A percentile compares a stretch with the other conserved stretches of the same genome.
These are phyloP conservation scores for Alectoris magna DNA, from an alignment of 2,797 vertebrate genomes.

Conservation along the genomic window DNA sequence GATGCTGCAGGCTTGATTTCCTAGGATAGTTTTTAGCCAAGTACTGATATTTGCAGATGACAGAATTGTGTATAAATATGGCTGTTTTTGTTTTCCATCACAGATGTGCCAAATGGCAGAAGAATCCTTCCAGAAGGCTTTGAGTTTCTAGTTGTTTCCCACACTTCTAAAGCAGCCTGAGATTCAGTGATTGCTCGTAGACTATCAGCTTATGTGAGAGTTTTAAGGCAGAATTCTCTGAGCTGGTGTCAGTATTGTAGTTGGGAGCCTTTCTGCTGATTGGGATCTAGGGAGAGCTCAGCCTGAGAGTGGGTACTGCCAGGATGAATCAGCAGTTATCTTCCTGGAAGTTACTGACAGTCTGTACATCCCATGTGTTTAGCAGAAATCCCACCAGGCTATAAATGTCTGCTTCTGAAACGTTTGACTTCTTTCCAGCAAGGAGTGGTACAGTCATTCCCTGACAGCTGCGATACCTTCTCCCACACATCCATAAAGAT, in stretches of 20 bases:
- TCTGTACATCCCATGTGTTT: slow-evolving; percentile 25
- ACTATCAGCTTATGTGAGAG: neutral
- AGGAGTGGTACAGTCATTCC: slow-evolving; percentile 51
- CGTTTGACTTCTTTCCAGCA: slow-evolving; percentile 19
- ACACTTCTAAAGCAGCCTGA: neutral
- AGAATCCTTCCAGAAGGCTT: neutral
- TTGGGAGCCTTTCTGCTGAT: neutral
- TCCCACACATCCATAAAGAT: slow-evolving; percentile 27
- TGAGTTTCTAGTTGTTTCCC: neutral
- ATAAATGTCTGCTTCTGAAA: slow-evolving; percentile 21
- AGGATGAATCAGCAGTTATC: slow-evolving; percentile 50
- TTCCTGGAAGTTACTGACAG: neutral
- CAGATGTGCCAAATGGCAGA: neutral
- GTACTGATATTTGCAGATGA: neutral
- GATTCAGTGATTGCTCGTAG: neutral
- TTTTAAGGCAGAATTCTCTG: neutral
- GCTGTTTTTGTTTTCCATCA: neutral
- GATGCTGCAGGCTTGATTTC: neutral
- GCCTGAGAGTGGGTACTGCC: neutral
- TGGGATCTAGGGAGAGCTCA: neutral
- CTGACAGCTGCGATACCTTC: slow-evolving; percentile 27
- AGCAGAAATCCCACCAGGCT: slow-evolving; percentile 20
- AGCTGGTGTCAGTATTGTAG: neutral
- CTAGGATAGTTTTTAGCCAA: neutral
- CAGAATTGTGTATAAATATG: neutral